These are phyloP conservation scores for Octodon degus DNA, from an alignment of 2,113 vertebrate species.

Conservation along the genomic window DNA sequence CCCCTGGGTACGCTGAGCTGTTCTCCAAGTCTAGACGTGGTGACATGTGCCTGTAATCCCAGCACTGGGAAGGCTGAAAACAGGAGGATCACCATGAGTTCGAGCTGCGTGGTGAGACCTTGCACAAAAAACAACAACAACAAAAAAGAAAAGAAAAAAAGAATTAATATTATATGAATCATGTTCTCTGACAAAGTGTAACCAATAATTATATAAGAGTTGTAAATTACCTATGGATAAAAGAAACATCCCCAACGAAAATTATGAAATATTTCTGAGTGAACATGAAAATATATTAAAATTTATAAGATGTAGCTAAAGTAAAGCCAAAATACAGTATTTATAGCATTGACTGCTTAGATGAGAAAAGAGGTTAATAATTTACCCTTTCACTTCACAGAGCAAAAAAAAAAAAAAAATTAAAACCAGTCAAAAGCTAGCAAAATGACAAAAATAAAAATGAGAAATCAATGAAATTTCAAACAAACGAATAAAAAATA, in stretches of 20 bases:
- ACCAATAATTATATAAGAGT: background rate
- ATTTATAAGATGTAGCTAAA: background rate
- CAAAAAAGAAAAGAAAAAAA: background rate
- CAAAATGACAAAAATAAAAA: background rate
- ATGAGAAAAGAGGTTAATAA: background rate
- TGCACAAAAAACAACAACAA: too few relatives aligned
- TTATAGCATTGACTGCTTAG: background rate
- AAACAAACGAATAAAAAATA: background rate
- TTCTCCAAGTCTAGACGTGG: too few relatives aligned
- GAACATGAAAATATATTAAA: slow-evolving; percentile 2
- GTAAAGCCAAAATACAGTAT: background rate
- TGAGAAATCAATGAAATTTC: background rate
- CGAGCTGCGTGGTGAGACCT: too few relatives aligned
- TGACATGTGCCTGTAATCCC: too few relatives aligned
- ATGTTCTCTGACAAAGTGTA: background rate
- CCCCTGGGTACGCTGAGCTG: too few relatives aligned
- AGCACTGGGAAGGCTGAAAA: too few relatives aligned
- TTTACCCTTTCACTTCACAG: background rate
- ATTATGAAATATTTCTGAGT: slow-evolving; percentile 37
- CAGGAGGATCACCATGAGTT: too few relatives aligned
- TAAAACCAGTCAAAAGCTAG: background rate
- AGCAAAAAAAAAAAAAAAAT: background rate
- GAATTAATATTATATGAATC: background rate
- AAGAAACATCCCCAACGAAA: slow-evolving; percentile 1
- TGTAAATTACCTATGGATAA: background rate